Conservation (phyloP, 2,113 vertebrate genomes). For the Erythrocercus mccallii region DNA sequence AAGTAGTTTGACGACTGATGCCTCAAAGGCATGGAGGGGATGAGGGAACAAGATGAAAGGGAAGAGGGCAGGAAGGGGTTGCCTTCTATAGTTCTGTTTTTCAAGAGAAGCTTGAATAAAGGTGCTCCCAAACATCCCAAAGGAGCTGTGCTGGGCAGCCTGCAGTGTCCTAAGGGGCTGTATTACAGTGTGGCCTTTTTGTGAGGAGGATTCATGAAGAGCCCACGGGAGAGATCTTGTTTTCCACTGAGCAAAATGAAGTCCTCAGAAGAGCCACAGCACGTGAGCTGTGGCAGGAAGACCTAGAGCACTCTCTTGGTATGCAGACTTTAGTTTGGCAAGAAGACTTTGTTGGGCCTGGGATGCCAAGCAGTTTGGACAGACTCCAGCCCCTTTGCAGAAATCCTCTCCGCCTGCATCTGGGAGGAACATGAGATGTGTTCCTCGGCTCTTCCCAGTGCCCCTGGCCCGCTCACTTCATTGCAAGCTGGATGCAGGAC, state of each 20-base stretch:
- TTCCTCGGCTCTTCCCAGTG: neutral
- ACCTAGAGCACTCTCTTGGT: neutral
- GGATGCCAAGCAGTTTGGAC: neutral
- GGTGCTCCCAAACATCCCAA: neutral
- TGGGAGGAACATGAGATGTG: neutral
- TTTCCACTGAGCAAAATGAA: neutral
- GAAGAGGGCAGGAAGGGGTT: neutral
- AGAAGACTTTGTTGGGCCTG: neutral
- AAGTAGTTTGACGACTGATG: neutral
- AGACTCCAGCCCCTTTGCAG: neutral
- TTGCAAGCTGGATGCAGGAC: neutral
- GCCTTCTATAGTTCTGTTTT: neutral
- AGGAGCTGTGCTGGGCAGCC: neutral
- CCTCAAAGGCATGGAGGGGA: neutral
- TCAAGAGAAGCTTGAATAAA: neutral
- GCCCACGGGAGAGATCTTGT: neutral
- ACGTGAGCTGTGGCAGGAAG: neutral
- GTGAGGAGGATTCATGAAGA: neutral
- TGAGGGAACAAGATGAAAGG: conserved; percentile 1
- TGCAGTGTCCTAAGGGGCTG: neutral
- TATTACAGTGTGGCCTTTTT: neutral
- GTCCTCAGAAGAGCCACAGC: neutral
- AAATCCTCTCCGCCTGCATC: neutral
- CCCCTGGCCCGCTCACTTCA: neutral
- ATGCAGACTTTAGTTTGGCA: conserved; percentile 28